A percentile compares a stretch with the other conserved stretches of the same genome.
Evolutionary conservation across 2,797 vertebrate species (phyloP).

Genomic region (Sylvia borin): DNA sequence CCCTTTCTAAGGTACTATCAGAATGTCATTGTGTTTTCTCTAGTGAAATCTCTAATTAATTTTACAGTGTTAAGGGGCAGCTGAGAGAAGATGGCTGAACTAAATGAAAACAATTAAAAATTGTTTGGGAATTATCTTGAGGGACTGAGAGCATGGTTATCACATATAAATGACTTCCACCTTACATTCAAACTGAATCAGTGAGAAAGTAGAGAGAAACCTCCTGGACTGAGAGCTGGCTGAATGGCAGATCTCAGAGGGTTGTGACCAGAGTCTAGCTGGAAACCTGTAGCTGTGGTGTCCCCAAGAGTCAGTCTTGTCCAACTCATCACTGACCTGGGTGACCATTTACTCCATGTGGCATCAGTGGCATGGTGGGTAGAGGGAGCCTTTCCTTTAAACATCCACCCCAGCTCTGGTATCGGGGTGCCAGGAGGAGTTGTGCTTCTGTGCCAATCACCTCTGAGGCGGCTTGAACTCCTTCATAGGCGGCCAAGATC

Average conservation of each 20-base stretch:
- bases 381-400: neutral
- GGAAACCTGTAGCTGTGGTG: neutral
- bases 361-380: neutral
- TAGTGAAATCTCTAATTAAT: neutral
- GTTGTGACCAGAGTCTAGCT: neutral
- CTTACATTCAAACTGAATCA: neutral
- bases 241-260: neutral
- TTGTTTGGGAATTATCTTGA: neutral
- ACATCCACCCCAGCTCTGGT: neutral
- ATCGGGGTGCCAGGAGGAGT: neutral
- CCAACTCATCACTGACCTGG: neutral
- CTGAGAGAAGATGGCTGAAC: neutral
- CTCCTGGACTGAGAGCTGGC: too few relatives aligned
- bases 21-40: neutral
- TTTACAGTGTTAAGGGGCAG: neutral
- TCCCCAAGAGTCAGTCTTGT: too few relatives aligned
- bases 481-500: too few relatives aligned
- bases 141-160: neutral
- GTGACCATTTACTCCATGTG: neutral
- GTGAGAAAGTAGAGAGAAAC: neutral
- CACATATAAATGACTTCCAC: neutral
- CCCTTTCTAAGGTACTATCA: neutral
- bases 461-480: too few relatives aligned
- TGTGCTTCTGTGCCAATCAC: neutral
- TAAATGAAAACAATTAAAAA: conserved; percentile 39